Percentiles rank a stretch among this genome's conserved stretches.
These are phyloP conservation scores for Butorides virescens DNA, from an alignment of 2,113 vertebrate genomes.

Conservation along the genomic window DNA sequence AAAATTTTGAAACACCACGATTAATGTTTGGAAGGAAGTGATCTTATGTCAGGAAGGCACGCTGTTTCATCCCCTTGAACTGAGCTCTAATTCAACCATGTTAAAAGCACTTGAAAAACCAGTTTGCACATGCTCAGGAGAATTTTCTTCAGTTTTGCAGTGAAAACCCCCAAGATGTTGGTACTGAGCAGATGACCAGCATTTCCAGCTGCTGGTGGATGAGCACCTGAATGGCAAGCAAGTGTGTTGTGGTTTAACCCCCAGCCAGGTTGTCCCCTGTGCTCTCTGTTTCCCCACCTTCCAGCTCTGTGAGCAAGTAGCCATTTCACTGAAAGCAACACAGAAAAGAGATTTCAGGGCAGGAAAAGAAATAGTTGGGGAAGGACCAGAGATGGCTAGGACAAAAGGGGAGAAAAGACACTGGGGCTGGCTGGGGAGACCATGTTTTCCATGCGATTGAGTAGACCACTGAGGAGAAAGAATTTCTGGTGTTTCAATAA, in stretches of 20 bases:
- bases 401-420: background rate
- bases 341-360: background rate
- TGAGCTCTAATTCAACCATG: background rate
- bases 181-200: background rate
- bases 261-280: background rate
- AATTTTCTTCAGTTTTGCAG: background rate
- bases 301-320: background rate
- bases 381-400: background rate
- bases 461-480: background rate
- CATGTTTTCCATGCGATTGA: background rate
- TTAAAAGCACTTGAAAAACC: background rate
- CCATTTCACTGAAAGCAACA: background rate
- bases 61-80: background rate
- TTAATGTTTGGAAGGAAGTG: background rate
- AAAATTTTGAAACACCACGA: background rate
- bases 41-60: background rate
- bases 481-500: slow-evolving; percentile 1
- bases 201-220: background rate
- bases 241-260: too few relatives aligned
- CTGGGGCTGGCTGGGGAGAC: background rate
- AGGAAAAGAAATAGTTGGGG: background rate
- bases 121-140: background rate
- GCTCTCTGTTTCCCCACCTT: background rate
- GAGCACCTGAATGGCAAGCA: background rate
- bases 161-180: background rate